Percentiles rank a stretch among this genome's conserved stretches.
These are phyloP conservation scores for Dexiosoma caninum DNA, from an alignment of 2,888 invertebrate genomes.

Conservation along the genomic window DNA sequence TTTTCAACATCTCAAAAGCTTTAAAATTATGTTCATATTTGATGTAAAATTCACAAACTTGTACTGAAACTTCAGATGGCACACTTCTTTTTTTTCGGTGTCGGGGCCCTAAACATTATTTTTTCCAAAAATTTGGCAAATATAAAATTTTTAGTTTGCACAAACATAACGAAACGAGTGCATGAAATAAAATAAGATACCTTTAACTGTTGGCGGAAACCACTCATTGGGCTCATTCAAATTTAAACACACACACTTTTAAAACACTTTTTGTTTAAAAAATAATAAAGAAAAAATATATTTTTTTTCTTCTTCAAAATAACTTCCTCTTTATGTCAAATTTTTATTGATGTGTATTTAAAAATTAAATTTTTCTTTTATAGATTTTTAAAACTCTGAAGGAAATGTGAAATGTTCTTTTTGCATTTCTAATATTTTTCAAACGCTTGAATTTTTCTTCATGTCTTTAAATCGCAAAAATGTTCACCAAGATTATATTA, in stretches of 20 bases:
- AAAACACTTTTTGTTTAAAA: neutral
- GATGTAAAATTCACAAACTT: too few relatives aligned
- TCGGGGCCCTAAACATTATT: too few relatives aligned
- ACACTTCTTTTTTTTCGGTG: too few relatives aligned
- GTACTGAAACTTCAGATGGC: too few relatives aligned
- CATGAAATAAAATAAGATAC: conserved; percentile 67
- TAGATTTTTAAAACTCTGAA: neutral
- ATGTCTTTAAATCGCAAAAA: conserved; percentile 25
- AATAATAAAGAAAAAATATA: neutral
- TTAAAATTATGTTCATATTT: too few relatives aligned
- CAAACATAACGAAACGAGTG: neutral
- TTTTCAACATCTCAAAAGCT: too few relatives aligned
- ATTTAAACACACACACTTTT: conserved; percentile 36
- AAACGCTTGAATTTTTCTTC: conserved; percentile 7
- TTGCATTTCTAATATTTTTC: neutral
- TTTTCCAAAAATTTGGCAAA: conserved; percentile 2
- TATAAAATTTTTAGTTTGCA: conserved; percentile 14
- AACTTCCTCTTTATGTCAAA: neutral
- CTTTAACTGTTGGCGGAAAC: conserved; percentile 77
- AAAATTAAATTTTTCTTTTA: neutral
- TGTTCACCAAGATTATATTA: neutral
- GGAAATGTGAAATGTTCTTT: too few relatives aligned
- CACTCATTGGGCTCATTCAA: conserved; percentile 77
- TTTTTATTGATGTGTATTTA: neutral
- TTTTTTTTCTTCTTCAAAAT: too few relatives aligned